Evolutionary conservation across 2,113 vertebrate species (phyloP).

Genomic region (Athene noctua): DNA sequence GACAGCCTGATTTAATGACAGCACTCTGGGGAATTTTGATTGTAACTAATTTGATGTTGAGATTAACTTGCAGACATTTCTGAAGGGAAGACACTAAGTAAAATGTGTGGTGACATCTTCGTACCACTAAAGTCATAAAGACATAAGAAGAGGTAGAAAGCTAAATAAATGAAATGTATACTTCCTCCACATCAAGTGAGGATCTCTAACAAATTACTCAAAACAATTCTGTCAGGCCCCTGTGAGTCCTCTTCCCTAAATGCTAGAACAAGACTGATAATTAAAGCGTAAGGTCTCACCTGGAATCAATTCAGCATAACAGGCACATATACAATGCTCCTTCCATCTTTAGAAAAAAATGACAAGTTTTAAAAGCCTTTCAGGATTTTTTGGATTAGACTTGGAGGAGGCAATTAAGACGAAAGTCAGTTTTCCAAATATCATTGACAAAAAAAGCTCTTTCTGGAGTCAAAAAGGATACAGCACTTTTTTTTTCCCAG

Average conservation of each 20-base stretch:
- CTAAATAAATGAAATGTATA: neutral
- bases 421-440: neutral
- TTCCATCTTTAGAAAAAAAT: neutral
- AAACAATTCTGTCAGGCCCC: neutral
- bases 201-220: neutral
- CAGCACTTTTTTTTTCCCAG: neutral
- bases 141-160: neutral
- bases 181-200: neutral
- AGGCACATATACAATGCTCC: neutral
- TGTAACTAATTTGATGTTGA: neutral
- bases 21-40: neutral
- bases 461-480: neutral
- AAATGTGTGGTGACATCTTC: neutral
- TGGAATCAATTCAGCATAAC: neutral
- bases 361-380: neutral
- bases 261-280: neutral
- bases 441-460: neutral
- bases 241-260: neutral
- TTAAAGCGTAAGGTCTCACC: neutral
- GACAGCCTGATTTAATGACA: neutral
- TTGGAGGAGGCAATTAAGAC: neutral
- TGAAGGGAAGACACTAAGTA: neutral
- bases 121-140: neutral
- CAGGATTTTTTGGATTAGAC: neutral
- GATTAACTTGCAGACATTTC: neutral